Conservation (phyloP, 2,113 vertebrate genomes). For the Tenebrosternarchus preto region DNA sequence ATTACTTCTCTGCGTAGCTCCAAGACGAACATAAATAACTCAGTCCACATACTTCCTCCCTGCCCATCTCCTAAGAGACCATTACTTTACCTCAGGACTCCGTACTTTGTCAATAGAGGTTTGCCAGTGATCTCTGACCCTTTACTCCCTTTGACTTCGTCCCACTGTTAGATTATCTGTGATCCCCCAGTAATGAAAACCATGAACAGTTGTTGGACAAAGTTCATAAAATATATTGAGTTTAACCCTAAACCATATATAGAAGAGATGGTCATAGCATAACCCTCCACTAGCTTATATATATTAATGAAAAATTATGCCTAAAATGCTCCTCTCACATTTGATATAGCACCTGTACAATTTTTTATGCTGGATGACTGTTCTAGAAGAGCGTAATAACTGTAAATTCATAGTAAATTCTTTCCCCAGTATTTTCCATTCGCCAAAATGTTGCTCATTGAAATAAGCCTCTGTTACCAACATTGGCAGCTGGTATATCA, state of each 20-base stretch:
- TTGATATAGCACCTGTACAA: neutral
- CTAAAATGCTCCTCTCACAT: no score
- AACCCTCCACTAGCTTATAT: no score
- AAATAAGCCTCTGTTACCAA: constrained; percentile 64
- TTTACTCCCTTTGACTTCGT: constrained; percentile 23
- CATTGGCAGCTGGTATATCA: constrained; percentile 66
- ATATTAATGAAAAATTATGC: neutral
- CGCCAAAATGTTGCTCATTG: neutral
- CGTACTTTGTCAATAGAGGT: constrained; percentile 50
- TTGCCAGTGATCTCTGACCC: constrained; percentile 59
- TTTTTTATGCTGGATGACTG: neutral
- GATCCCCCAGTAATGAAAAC: neutral
- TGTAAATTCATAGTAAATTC: neutral
- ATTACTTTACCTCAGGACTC: constrained; percentile 27
- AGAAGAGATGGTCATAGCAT: neutral
- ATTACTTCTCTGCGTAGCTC: constrained; percentile 21
- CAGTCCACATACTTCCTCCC: constrained; percentile 20
- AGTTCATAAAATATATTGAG: neutral
- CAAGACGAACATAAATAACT: constrained; percentile 51
- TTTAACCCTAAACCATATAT: neutral
- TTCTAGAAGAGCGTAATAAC: neutral
- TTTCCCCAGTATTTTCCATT: neutral
- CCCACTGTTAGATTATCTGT: constrained; percentile 56
- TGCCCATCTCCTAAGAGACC: constrained; percentile 23
- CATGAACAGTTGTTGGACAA: neutral